A percentile compares a stretch with the other conserved stretches of the same genome.
phyloP scores from a whole-genome alignment of 2,797 vertebrate species.

The Prunella strophiata region DNA sequence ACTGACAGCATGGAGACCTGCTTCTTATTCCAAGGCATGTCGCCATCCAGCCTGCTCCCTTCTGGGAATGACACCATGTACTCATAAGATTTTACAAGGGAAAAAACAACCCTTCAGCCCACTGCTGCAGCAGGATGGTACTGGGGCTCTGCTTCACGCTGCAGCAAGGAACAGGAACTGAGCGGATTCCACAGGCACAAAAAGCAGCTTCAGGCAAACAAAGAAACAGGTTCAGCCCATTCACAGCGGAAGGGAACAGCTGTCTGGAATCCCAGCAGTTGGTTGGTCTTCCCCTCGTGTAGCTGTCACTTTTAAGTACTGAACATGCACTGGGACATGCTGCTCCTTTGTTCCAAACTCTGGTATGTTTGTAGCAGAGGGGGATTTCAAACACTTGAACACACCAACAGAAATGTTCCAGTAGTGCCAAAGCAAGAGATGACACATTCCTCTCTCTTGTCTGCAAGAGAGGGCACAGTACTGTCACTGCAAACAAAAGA shows the following conservation, averaged over 20 bases:
- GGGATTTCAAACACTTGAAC: not conserved
- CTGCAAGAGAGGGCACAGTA: not conserved
- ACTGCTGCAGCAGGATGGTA: not conserved
- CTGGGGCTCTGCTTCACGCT: not conserved
- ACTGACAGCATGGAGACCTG: slow-evolving; percentile 45
- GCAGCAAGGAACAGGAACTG: not conserved
- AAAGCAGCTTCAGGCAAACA: not conserved
- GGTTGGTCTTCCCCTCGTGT: not conserved
- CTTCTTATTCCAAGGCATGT: slow-evolving; percentile 45
- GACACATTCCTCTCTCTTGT: too few species aligned
- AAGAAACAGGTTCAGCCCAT: not conserved
- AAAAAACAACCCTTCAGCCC: not conserved
- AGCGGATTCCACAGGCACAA: not conserved
- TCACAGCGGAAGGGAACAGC: not conserved
- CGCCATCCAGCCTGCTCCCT: slow-evolving; percentile 31
- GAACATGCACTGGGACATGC: not conserved
- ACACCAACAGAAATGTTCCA: not conserved
- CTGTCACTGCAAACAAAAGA: not conserved
- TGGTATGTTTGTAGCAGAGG: not conserved
- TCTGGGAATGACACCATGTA: slow-evolving; percentile 4
- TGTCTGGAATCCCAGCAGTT: slow-evolving; percentile 1
- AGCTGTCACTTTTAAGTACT: not conserved
- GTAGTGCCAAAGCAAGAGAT: not conserved
- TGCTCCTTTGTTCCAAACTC: slow-evolving; percentile 13
- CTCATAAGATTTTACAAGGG: not conserved